Base-by-base conservation (phyloP, 53 echinoderm and acorn worm species). In the Zoroaster sp. region DNA sequence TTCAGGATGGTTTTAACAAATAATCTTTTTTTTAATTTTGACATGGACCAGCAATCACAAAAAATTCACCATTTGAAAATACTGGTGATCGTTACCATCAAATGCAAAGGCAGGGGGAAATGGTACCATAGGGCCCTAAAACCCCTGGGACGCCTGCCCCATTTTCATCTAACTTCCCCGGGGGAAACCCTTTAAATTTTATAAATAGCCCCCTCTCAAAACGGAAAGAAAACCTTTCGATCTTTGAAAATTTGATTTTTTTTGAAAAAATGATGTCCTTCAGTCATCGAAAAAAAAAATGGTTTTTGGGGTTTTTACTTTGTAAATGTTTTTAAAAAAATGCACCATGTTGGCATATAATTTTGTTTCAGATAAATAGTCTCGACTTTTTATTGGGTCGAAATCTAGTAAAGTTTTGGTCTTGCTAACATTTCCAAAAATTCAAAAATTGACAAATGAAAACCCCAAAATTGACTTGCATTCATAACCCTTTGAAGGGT, bases 51-150 rank as follows among this genome's bases (percentile, higher is more conserved):
- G 20, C n/a, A 37, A 35, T 37, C n/a, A 1, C 30, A 71, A 17
- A 71, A 37, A n/a, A 12, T 35, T 2, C 34, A 33, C 10, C 63
- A 45, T 9, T 30, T 33, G 35, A 15, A 6, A 14, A 2, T 30
- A 51, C 35, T 77, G 77, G 51, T 77, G n/a, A 18, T 51, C 4
- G 34, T 13, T n/a, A n/a, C n/a, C 30, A 5, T 31, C 0, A 53
- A 17, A 35, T n/a, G 6, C 1, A 4, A 33, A 77, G 28, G 7
- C 33, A 18, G 35, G 34, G 34, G 11, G 9, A 51, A 15, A 49
- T n/a, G n/a, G n/a, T 35, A 53, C 77, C 77, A 49, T 49, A 34
- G 52, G n/a, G 77, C 77, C 77, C 46, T 49, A 76, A 35, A 15
- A 32, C 46, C 34, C 49, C 77, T 33, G 21, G 46, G 5, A 40